phyloP scores from a whole-genome alignment of 2,888 invertebrate genomes.

The Athripsodes cinereus region DNA sequence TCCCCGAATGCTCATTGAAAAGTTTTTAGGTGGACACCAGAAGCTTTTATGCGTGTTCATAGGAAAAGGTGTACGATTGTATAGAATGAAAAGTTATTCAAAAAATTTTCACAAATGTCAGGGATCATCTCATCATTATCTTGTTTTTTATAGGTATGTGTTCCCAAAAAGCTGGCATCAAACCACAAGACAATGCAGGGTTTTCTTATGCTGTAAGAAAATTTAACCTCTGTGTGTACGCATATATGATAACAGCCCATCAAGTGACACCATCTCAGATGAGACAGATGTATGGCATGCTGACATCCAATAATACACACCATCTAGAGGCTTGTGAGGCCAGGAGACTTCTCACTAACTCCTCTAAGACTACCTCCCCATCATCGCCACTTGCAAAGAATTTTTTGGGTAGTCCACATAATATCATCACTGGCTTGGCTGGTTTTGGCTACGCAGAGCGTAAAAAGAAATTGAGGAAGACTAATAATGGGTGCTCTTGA shows the following conservation, averaged over 20 bases:
- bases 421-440: slow-evolving; percentile 19
- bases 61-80: no score
- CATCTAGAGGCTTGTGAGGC: slow-evolving; percentile 13
- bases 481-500: slow-evolving; percentile 21
- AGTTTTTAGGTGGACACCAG: no score
- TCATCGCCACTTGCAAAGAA: not conserved
- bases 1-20: no score
- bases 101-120: no score
- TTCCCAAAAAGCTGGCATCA: slow-evolving; percentile 52
- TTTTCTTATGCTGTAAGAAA: slow-evolving; percentile 48
- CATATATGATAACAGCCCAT: slow-evolving; percentile 22
- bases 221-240: slow-evolving; percentile 17
- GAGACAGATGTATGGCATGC: slow-evolving; percentile 14
- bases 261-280: slow-evolving; percentile 20
- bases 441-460: slow-evolving; percentile 17
- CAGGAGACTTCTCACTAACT: not conserved
- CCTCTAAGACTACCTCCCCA: not conserved
- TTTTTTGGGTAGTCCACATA: slow-evolving; percentile 20
- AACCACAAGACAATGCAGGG: slow-evolving; percentile 57
- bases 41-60: no score
- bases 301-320: slow-evolving; percentile 3
- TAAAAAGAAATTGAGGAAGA: slow-evolving; percentile 12
- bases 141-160: slow-evolving; percentile 50
- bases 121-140: no score
- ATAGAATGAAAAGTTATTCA: no score